Base-by-base conservation (phyloP, 2,888 invertebrate genomes). In the Cephus spinipes region DNA sequence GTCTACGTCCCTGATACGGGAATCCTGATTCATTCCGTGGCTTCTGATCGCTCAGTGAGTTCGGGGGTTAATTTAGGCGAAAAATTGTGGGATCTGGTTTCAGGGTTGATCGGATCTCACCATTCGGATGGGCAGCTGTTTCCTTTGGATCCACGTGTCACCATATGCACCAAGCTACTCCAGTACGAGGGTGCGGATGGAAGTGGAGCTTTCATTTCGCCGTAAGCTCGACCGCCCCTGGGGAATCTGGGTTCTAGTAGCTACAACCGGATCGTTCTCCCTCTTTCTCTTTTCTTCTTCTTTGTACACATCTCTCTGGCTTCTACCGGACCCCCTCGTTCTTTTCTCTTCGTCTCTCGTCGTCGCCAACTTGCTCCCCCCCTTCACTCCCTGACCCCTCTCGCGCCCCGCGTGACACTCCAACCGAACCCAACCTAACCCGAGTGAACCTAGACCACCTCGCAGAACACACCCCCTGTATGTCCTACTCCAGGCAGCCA, bases 61-160 rank as follows among this genome's bases (percentile, higher is more conserved):
- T 1, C 55, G 9, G 78, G 76, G 78, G 83, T 83, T 84, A 88
- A 85, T 85, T 83, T 85, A 79, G 83, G 84, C 81, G 83, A 83
- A 85, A 85, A 85, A 83, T 84, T 74, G 74, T 69, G 74, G 80
- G 78, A 79, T 75, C 40, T 73, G 78, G 74, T 33, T 11, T 34
- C 12, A 23, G 1, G 31, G 34, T 30, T 77, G 78, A 79, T 84
- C 36, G 12, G 36, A 36, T 36, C 15, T 15, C 15, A 15, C 36
- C 36, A 81, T 83, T 79, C 82, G 83, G 85, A 84, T 81, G 81
- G 79, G 85, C 84, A 84, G 83, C 82, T 86, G 85, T 88, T 88
- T 89, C 88, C 85, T 87, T 86, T 86, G 85, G 87, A 87, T 89
- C 89, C 87, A 87, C 86, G 85, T 86, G 88, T 89, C 85, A 85